Conservation (phyloP, 2,113 vertebrate species). For the Prolemur simus region DNA sequence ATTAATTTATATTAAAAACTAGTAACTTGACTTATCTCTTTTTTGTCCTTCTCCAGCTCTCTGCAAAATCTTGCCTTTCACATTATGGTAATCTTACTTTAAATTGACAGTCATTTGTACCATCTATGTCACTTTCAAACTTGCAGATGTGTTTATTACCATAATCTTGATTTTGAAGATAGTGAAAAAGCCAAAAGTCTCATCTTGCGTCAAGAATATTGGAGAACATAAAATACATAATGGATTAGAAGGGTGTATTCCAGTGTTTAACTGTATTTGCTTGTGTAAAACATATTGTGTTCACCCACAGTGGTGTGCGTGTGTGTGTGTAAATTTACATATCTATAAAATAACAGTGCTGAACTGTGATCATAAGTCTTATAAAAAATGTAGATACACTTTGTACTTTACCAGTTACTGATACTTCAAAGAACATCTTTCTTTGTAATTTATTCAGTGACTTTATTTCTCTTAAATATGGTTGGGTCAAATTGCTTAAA, state of each 20-base stretch:
- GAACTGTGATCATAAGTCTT: not conserved
- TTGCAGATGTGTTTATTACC: not conserved
- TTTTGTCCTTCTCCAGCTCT: not conserved
- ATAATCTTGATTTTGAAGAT: not conserved
- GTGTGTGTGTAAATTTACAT: not conserved
- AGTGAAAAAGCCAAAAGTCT: not conserved
- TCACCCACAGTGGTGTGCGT: not conserved
- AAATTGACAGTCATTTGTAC: not conserved
- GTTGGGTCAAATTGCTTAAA: not conserved
- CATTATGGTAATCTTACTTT: not conserved
- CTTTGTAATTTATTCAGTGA: not conserved
- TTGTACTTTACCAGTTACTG: not conserved
- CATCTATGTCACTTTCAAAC: not conserved
- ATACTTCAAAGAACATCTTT: not conserved
- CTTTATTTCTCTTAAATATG: constrained; percentile 20
- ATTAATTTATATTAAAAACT: constrained; percentile 8
- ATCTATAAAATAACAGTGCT: not conserved
- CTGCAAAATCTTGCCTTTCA: not conserved
- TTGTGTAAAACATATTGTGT: not conserved
- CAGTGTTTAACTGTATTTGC: not conserved
- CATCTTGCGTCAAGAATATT: not conserved
- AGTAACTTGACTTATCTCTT: not conserved
- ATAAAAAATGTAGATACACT: not conserved
- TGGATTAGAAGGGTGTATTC: not conserved
- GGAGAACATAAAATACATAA: constrained; percentile 22